Percentiles rank a stretch among this genome's conserved stretches.
Conservation (phyloP, 1,140 invertebrate species). For the Tetramorium alpestre region DNA sequence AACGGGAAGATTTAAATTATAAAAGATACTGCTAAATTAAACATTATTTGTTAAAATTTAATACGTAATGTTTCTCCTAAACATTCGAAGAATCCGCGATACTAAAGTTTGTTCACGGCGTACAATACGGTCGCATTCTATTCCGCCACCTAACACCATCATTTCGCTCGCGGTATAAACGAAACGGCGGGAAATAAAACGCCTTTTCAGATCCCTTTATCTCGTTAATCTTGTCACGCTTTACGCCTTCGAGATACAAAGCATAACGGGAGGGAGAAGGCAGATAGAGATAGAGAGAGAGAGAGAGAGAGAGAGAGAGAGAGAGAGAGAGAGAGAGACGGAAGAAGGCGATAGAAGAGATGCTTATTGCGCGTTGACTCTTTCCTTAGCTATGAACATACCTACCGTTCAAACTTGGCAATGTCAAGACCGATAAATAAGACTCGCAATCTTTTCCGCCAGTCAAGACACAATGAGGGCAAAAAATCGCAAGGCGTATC, state of each 20-base stretch:
- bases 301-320: background rate
- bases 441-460: conserved; percentile 59
- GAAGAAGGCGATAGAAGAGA: background rate
- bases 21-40: conserved; percentile 5
- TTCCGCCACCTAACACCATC: conserved; percentile 47
- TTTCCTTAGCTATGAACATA: conserved; percentile 7
- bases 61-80: background rate
- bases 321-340: background rate
- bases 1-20: background rate
- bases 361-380: conserved; percentile 40
- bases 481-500: conserved; percentile 53
- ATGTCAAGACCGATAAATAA: conserved; percentile 56
- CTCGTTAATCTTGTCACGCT: conserved; percentile 58
- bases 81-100: conserved; percentile 3
- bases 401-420: conserved; percentile 43
- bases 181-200: conserved; percentile 56
- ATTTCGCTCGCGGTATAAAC: conserved; percentile 41
- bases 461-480: conserved; percentile 31
- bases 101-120: conserved; percentile 40
- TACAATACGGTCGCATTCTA: conserved; percentile 50
- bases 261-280: background rate
- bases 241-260: conserved; percentile 47
- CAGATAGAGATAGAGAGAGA: too few species aligned
- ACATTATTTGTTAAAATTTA: conserved; percentile 10
- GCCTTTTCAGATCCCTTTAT: conserved; percentile 58